Evolutionary conservation across 2,113 vertebrate species (phyloP), one percentile per base, ranked within the genome.

Genomic region (Dasyprocta punctata): DNA sequence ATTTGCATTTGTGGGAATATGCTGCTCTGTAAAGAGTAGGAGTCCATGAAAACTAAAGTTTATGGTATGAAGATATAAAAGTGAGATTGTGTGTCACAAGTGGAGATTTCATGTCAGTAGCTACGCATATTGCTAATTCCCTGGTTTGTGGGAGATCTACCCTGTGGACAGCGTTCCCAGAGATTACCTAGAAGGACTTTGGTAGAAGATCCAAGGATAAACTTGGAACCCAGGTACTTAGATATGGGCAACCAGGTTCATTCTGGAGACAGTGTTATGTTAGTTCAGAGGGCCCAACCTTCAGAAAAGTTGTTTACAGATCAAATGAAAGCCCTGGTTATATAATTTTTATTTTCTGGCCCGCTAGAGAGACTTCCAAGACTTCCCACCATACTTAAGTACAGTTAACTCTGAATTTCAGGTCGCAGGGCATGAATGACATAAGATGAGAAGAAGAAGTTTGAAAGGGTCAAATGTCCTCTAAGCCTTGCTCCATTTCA

Each of bases 1-100:
- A 86, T 94, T 71, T 89, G 36, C 71, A 86, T 84, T 97, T 95
- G 65, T 13, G 41, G 71, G 85, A 90, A 89, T 65, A 96, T 81
- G 56, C 17, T 77, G 22, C 44, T 77, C 38, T 95, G 58, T 56
- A 95, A 93, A 88, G 33, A 41, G 77, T 58, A 5, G 36, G 91
- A 89, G n/a, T 81, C 36, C 73, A 63, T 89, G 78, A 93, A 65
- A 89, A 90, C 9, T 86, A 56, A 82, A 96, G 5, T 33, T 26
- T 44, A 20, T 58, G 38, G 9, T 67, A 60, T n/a, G 28, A 12
- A 30, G 0, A 83, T 36, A 71, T 92, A 36, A 88, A 92, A 81
- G 16, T 90, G 36, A 24, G 28, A 49, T 5, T 67, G 63, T 26
- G 17, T 82, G 38, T 67, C 80, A 73, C 19, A 83, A 9, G 52